These are phyloP conservation scores for Hemibagrus wyckioides DNA, from an alignment of 2,113 vertebrate species.

Conservation along the genomic window DNA sequence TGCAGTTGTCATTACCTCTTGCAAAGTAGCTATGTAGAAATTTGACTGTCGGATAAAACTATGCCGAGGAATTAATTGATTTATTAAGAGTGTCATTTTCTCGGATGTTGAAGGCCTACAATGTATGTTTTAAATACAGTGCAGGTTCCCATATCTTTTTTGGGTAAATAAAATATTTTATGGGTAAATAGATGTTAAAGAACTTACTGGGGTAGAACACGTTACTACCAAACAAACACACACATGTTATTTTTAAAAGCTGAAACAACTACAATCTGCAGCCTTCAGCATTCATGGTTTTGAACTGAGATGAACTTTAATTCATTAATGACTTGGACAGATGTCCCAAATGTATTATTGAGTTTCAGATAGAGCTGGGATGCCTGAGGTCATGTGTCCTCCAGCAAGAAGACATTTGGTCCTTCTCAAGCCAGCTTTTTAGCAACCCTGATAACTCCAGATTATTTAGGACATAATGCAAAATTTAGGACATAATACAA, in stretches of 20 bases:
- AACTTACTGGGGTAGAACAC: neutral
- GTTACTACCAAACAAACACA: neutral
- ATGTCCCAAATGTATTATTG: slow-evolving; percentile 6
- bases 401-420: neutral
- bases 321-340: slow-evolving; percentile 10
- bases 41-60: neutral
- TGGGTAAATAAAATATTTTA: too few species aligned
- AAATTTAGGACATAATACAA: too few species aligned
- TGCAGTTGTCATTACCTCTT: neutral
- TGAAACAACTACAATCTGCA: neutral
- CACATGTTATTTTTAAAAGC: neutral
- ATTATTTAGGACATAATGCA: neutral
- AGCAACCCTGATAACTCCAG: neutral
- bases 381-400: slow-evolving; percentile 21
- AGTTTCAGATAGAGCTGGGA: neutral
- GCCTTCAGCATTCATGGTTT: neutral
- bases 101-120: neutral
- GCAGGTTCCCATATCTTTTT: neutral
- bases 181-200: neutral
- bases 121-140: neutral
- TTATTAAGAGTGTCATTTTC: neutral
- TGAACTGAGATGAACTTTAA: neutral
- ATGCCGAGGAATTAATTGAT: neutral
- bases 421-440: neutral
- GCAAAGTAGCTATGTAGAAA: neutral